A percentile compares a stretch with the other conserved stretches of the same genome.
Evolutionary conservation across 2,113 vertebrate species (phyloP).

Genomic region (Pomatostomus ruficeps): DNA sequence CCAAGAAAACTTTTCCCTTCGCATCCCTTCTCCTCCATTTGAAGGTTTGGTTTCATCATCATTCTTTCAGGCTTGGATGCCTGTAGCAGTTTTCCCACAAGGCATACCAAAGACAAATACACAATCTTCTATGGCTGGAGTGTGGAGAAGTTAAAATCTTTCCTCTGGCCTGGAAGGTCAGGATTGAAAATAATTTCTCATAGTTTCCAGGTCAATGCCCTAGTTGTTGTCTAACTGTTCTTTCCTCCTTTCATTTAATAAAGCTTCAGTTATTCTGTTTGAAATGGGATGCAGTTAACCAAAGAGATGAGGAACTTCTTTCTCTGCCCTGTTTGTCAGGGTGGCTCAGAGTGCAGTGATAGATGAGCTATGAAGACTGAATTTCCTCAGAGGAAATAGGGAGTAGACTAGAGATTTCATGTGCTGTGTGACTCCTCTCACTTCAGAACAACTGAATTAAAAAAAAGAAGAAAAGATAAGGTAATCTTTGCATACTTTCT

Average conservation of each 20-base stretch:
- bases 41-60: background rate
- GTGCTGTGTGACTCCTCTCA: background rate
- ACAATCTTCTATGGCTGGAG: background rate
- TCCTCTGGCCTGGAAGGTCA: background rate
- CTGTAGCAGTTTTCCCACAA: background rate
- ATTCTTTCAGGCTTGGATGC: background rate
- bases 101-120: background rate
- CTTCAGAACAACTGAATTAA: background rate
- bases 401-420: background rate
- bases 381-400: background rate
- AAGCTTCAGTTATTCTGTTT: background rate
- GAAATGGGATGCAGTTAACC: background rate
- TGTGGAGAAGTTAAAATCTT: background rate
- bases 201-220: background rate
- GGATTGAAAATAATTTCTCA: background rate
- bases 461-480: background rate
- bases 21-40: background rate
- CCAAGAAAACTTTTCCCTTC: background rate
- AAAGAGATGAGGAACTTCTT: background rate
- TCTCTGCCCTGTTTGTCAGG: background rate
- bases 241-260: background rate
- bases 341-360: background rate
- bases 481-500: background rate
- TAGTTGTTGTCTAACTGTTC: background rate
- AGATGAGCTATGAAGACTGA: background rate